These are phyloP conservation scores for Crotophaga sulcirostris DNA, from an alignment of 2,113 vertebrate species.

Conservation along the genomic window DNA sequence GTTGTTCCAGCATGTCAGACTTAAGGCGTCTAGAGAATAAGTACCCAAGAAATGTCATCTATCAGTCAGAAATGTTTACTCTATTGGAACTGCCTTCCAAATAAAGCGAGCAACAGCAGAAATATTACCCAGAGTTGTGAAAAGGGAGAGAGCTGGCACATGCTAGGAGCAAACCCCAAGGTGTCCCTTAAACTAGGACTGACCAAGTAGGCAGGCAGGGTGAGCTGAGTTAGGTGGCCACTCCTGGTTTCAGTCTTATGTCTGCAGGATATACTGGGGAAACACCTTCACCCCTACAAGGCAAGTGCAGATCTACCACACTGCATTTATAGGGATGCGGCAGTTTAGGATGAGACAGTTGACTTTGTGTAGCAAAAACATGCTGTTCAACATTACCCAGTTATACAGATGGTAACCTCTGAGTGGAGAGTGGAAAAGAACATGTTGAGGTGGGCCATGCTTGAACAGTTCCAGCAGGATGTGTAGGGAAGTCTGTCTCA, in stretches of 20 bases:
- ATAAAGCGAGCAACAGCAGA: not conserved
- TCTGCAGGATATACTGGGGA: not conserved
- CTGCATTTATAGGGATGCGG: fast-evolving
- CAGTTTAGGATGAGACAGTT: not conserved
- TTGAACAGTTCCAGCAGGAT: not conserved
- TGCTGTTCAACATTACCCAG: fast-evolving
- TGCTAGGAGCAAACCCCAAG: not conserved
- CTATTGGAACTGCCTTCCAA: not conserved
- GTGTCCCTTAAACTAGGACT: not conserved
- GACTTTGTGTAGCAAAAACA: not conserved
- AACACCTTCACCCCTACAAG: not conserved
- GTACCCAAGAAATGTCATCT: not conserved
- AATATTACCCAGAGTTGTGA: not conserved
- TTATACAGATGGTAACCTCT: not conserved
- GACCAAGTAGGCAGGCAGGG: not conserved
- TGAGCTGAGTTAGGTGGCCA: not conserved
- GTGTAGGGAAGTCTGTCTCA: not conserved
- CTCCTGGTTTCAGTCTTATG: not conserved
- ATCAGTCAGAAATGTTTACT: not conserved
- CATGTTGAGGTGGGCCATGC: not conserved
- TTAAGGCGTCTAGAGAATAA: not conserved
- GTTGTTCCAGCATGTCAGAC: not conserved
- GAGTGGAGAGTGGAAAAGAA: not conserved
- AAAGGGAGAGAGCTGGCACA: not conserved
- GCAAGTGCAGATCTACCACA: not conserved